phyloP scores from a whole-genome alignment of 1,140 invertebrate genomes.

The Drosophila pseudoobscura region DNA sequence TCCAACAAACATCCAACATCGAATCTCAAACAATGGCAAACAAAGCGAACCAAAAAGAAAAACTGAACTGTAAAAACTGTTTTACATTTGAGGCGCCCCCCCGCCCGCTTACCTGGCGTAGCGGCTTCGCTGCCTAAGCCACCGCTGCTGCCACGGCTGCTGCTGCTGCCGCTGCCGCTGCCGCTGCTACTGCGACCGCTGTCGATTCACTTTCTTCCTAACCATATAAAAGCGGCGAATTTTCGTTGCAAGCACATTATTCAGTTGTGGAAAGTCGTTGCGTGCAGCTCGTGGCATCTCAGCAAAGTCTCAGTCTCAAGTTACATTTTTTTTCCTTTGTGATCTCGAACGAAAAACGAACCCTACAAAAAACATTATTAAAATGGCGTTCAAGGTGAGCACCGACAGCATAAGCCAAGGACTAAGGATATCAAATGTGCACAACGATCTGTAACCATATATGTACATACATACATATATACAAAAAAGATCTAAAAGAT shows the following conservation, averaged over 20 bases:
- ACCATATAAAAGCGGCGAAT: conserved; percentile 81
- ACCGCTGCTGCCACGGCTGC: conserved; percentile 24
- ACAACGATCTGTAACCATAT: conserved; percentile 26
- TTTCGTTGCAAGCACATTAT: conserved; percentile 79
- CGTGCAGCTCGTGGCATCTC: conserved; percentile 71
- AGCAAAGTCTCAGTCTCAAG: conserved; percentile 26
- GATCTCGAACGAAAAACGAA: conserved; percentile 46
- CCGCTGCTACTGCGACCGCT: conserved; percentile 21
- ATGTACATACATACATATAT: conserved; percentile 16
- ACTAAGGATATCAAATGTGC: conserved; percentile 58
- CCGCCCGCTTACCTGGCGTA: conserved; percentile 36
- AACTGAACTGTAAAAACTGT: conserved; percentile 53
- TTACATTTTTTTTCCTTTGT: conserved; percentile 36
- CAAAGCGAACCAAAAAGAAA: conserved; percentile 21
- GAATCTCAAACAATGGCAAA: conserved; percentile 6
- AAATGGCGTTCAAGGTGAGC: conserved; percentile 83
- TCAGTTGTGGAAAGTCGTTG: conserved; percentile 82
- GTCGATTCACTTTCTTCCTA: conserved; percentile 79
- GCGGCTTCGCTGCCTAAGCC: conserved; percentile 28
- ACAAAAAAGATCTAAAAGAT: not conserved
- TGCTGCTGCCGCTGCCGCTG: conserved; percentile 7
- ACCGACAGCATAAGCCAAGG: conserved; percentile 25
- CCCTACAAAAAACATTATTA: conserved; percentile 29
- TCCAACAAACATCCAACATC: conserved; percentile 19
- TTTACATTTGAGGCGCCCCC: conserved; percentile 60